A percentile compares a stretch with the other conserved stretches of the same genome.
These are phyloP conservation scores for Mormyrus iriodes DNA, from an alignment of 2,113 vertebrate genomes.

Conservation along the genomic window DNA sequence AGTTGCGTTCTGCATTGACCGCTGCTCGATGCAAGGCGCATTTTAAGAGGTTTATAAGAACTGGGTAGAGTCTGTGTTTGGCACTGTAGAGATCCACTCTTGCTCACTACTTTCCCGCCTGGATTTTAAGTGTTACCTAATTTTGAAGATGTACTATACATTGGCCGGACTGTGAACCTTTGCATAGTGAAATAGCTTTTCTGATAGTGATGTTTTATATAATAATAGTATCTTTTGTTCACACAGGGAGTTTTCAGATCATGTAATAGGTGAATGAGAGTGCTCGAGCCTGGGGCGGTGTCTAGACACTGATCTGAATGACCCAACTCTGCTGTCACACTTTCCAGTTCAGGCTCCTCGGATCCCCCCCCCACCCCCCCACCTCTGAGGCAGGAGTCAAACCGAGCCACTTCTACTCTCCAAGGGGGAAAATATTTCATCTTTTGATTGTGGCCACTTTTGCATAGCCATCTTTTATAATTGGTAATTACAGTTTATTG, in stretches of 20 bases:
- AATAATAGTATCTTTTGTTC: background rate
- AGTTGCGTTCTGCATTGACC: background rate
- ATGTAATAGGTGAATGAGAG: background rate
- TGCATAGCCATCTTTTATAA: slow-evolving; percentile 10
- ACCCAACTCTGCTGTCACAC: background rate
- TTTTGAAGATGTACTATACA: background rate
- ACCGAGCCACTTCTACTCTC: background rate
- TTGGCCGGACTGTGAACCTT: background rate
- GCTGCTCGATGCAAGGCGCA: background rate
- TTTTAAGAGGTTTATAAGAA: background rate
- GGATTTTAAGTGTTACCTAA: too few species aligned
- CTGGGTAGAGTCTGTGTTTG: background rate
- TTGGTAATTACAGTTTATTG: slow-evolving; percentile 12
- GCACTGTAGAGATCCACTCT: background rate
- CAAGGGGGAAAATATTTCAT: slow-evolving; percentile 1
- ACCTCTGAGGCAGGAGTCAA: background rate
- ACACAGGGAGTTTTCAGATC: background rate
- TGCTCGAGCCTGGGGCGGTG: background rate
- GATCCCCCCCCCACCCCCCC: background rate
- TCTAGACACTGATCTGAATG: background rate
- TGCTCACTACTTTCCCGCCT: background rate
- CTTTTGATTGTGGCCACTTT: slow-evolving; percentile 6
- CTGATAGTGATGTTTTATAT: background rate
- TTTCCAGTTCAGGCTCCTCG: background rate
- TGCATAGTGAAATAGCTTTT: background rate